phyloP scores from a whole-genome alignment of 2,888 invertebrate species.

The Norana najaformis region DNA sequence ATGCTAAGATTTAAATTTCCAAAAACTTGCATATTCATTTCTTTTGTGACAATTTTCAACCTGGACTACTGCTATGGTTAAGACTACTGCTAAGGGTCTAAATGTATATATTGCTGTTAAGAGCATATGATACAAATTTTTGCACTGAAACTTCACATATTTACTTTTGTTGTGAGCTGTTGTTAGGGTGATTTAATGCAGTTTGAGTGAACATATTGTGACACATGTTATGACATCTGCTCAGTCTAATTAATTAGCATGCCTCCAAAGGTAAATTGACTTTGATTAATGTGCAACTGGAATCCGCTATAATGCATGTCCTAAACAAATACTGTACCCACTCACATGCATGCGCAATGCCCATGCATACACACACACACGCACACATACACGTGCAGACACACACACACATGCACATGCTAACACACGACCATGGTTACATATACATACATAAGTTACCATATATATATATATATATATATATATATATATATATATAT shows the following conservation, averaged over 20 bases:
- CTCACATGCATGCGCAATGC: background rate
- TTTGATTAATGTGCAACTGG: background rate
- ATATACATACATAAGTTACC: background rate
- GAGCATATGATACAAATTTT: no score
- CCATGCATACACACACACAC: background rate
- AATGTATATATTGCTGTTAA: no score
- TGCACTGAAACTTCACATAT: no score
- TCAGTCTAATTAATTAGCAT: background rate
- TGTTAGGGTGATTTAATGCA: background rate
- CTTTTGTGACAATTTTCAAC: no score
- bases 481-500: background rate
- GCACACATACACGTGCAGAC: background rate
- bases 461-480: no score
- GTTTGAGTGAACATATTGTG: background rate
- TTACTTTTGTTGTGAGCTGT: no score
- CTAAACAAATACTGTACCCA: background rate
- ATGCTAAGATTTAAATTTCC: background rate
- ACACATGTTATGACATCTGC: conserved; percentile 5
- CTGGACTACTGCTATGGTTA: no score
- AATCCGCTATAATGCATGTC: background rate
- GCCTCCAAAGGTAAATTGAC: background rate
- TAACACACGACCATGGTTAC: no score
- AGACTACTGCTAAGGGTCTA: no score
- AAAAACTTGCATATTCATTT: background rate
- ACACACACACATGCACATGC: no score